These are phyloP conservation scores for Ecliptopera silaceata DNA, from an alignment of 2,888 invertebrate species.

Conservation along the genomic window DNA sequence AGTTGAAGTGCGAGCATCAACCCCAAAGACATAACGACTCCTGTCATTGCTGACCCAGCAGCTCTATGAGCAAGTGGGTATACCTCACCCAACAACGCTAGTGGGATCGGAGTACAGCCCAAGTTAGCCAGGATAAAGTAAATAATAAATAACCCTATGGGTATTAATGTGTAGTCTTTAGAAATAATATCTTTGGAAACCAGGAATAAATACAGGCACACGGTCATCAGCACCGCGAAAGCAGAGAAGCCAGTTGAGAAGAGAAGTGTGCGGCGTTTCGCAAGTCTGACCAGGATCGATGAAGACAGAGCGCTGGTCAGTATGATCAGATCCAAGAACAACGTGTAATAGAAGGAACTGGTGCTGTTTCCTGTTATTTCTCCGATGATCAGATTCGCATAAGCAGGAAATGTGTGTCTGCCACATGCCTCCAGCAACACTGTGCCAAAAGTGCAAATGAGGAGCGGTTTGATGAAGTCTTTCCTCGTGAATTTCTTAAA, in stretches of 20 bases:
- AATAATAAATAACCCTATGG: constrained; percentile 43
- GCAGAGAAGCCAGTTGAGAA: constrained; percentile 49
- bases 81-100: constrained; percentile 52
- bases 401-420: constrained; percentile 53
- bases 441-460: constrained; percentile 44
- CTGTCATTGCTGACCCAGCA: constrained; percentile 46
- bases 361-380: constrained; percentile 45
- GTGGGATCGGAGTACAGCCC: constrained; percentile 55
- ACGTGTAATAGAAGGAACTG: constrained; percentile 47
- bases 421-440: constrained; percentile 51
- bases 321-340: constrained; percentile 52
- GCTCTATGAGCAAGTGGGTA: constrained; percentile 53
- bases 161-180: constrained; percentile 39
- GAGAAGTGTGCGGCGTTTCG: constrained; percentile 50
- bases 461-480: constrained; percentile 46
- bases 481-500: constrained; percentile 39
- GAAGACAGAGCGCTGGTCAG: constrained; percentile 45
- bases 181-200: constrained; percentile 41
- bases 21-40: constrained; percentile 45
- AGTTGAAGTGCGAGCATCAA: constrained; percentile 45
- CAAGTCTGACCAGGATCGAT: constrained; percentile 46
- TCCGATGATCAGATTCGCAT: constrained; percentile 47
- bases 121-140: constrained; percentile 54
- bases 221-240: constrained; percentile 40
- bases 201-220: constrained; percentile 44